Evolutionary conservation across 2,888 invertebrate species (phyloP).

Genomic region (Disparrhopalites patrizii): DNA sequence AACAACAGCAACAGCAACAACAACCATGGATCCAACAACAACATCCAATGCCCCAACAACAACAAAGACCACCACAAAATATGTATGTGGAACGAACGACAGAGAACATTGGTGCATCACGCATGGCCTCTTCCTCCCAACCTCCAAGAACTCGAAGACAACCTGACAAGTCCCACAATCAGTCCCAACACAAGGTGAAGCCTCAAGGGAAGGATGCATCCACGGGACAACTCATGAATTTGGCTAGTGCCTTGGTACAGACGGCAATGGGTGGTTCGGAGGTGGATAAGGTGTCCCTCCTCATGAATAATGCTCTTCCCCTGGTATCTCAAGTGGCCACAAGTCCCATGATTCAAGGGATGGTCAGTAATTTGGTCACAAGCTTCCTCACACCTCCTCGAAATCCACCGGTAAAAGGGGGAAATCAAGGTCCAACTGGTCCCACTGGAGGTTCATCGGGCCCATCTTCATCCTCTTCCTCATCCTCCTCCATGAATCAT

Average conservation of each 20-base stretch:
- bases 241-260: slow-evolving; percentile 42
- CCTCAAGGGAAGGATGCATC: slow-evolving; percentile 20
- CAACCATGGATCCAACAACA: background rate
- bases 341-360: slow-evolving; percentile 42
- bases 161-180: slow-evolving; percentile 10
- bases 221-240: slow-evolving; percentile 35
- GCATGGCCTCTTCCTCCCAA: background rate
- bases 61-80: background rate
- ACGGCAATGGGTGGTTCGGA: slow-evolving; percentile 40
- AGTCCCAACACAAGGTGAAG: background rate
- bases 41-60: too few relatives aligned
- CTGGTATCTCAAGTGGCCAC: slow-evolving; percentile 45
- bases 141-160: background rate
- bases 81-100: background rate
- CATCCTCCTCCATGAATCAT: slow-evolving; percentile 1
- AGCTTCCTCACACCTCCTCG: slow-evolving; percentile 45
- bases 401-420: slow-evolving; percentile 25
- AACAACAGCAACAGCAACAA: background rate
- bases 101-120: background rate
- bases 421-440: slow-evolving; percentile 19
- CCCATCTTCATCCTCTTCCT: slow-evolving; percentile 1
- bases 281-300: slow-evolving; percentile 41
- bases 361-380: slow-evolving; percentile 43
- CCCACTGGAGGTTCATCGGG: background rate
- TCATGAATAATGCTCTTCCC: slow-evolving; percentile 45